These are phyloP conservation scores for Takifugu ocellatus DNA, from an alignment of 2,797 vertebrate genomes.

Conservation along the genomic window DNA sequence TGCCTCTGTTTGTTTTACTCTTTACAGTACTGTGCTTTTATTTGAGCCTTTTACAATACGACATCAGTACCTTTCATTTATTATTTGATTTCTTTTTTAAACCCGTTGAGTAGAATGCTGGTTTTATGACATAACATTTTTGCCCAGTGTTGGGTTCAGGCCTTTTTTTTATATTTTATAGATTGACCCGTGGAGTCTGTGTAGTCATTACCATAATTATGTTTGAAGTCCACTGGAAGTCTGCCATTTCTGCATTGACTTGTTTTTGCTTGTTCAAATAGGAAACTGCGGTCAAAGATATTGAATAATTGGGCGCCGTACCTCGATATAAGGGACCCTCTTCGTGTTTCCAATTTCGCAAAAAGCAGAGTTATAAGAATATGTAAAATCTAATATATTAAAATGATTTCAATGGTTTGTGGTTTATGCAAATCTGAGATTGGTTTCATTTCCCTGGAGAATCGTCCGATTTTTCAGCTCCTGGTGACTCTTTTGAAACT, in stretches of 20 bases:
- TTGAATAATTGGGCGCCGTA: constrained; percentile 24
- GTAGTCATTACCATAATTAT: constrained; percentile 39
- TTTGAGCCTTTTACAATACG: constrained; percentile 3
- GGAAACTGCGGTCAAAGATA: constrained; percentile 19
- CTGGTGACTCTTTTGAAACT: too few relatives aligned
- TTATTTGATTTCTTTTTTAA: constrained; percentile 18
- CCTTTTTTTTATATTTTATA: constrained; percentile 45
- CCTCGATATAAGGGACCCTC: constrained; percentile 1
- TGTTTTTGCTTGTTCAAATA: constrained; percentile 16
- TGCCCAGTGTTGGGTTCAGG: constrained; percentile 19
- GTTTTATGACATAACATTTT: constrained; percentile 30
- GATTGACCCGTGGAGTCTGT: constrained; percentile 23
- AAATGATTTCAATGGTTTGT: too few relatives aligned
- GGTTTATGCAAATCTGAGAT: too few relatives aligned
- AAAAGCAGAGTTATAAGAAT: neutral
- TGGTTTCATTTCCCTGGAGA: too few relatives aligned
- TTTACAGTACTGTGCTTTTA: neutral
- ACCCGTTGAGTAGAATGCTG: constrained; percentile 18
- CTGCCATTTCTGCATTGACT: constrained; percentile 16
- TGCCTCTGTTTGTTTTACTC: neutral
- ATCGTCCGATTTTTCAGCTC: too few relatives aligned
- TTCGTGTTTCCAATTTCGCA: neutral
- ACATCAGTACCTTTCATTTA: constrained; percentile 12
- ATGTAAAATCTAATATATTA: too few relatives aligned
- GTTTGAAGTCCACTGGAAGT: constrained; percentile 38